Evolutionary conservation across 2,113 vertebrate genomes (phyloP).

Genomic region (Mellivora capensis): DNA sequence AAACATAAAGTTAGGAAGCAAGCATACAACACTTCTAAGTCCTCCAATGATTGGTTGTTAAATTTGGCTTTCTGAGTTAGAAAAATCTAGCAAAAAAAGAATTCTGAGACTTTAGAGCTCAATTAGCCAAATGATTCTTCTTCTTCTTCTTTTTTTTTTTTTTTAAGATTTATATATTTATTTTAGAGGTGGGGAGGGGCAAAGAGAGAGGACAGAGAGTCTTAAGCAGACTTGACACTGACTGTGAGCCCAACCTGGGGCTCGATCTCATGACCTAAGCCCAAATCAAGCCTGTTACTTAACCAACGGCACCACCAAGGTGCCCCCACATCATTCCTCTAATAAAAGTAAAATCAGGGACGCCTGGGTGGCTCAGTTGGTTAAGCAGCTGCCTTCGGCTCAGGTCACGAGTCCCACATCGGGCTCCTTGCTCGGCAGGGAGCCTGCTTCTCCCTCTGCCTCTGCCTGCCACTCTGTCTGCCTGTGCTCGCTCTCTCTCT

Average conservation of each 20-base stretch:
- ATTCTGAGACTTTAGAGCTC: not conserved
- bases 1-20: not conserved
- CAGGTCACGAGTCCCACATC: too few species aligned
- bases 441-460: too few species aligned
- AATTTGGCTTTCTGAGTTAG: not conserved
- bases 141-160: not conserved
- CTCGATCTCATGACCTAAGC: not conserved
- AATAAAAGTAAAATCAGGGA: constrained; percentile 17
- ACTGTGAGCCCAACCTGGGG: not conserved
- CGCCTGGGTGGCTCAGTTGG: too few species aligned
- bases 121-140: not conserved
- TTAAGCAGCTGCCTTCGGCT: too few species aligned
- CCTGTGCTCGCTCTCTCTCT: too few species aligned
- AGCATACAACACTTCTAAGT: not conserved
- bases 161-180: not conserved
- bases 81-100: not conserved
- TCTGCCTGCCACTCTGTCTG: too few species aligned
- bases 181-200: not conserved
- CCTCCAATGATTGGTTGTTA: not conserved
- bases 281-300: not conserved
- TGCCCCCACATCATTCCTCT: not conserved
- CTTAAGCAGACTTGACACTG: not conserved
- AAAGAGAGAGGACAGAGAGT: not conserved
- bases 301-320: not conserved
- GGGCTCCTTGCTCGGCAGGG: too few species aligned